These are phyloP conservation scores for Cheirogaleus medius DNA, from an alignment of 2,113 vertebrate genomes.

Conservation along the genomic window DNA sequence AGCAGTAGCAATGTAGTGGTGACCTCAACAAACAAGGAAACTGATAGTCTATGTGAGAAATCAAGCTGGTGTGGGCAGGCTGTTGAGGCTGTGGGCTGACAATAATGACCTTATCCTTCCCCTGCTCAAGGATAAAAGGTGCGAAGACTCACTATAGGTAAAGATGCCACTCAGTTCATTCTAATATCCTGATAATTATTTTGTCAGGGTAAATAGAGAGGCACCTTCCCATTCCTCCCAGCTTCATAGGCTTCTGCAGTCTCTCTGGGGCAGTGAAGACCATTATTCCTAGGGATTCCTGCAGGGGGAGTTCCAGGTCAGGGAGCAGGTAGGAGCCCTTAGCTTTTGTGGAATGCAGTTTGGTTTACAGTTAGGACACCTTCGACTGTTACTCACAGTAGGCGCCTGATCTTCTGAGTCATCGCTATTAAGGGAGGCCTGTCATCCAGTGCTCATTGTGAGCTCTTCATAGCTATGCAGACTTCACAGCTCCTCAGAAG, in stretches of 20 bases:
- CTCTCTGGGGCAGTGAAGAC: background rate
- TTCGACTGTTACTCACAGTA: slow-evolving; percentile 25
- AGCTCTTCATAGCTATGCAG: background rate
- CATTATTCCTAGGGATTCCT: slow-evolving; percentile 39
- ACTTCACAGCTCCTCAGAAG: background rate
- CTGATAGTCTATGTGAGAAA: background rate
- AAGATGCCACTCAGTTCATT: background rate
- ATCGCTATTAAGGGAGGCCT: slow-evolving; percentile 21
- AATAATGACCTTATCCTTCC: background rate
- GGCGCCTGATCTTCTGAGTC: slow-evolving; percentile 49
- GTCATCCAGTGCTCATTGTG: slow-evolving; percentile 1
- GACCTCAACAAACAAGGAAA: background rate
- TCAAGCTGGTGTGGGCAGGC: background rate
- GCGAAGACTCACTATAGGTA: background rate
- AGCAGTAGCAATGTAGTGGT: background rate
- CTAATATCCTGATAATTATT: slow-evolving; percentile 13
- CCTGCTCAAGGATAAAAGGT: background rate
- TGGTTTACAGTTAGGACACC: background rate
- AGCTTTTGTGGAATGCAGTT: background rate
- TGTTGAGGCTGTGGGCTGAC: background rate
- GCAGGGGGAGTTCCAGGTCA: background rate
- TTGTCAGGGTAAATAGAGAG: slow-evolving; percentile 27
- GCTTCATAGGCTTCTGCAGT: background rate
- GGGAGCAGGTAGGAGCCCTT: background rate
- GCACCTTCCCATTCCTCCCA: background rate